Conservation (phyloP, 2,888 invertebrate species). For the Metalampra italica region DNA sequence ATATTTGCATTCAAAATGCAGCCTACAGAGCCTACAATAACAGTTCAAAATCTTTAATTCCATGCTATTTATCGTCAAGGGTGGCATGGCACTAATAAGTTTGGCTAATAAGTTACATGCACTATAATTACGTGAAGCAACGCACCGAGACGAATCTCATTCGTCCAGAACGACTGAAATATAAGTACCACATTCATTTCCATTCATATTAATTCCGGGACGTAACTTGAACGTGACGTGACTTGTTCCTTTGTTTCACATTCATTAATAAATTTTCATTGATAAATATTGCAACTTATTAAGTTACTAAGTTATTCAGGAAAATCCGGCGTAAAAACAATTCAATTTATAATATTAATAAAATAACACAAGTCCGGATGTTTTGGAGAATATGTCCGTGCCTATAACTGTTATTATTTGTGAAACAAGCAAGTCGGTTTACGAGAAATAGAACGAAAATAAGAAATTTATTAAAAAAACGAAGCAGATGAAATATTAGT, state of each 20-base stretch:
- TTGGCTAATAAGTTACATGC: conserved; percentile 15
- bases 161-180: conserved; percentile 28
- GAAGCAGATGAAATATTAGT: too few relatives aligned
- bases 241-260: too few relatives aligned
- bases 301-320: conserved; percentile 6
- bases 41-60: too few relatives aligned
- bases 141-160: conserved; percentile 28
- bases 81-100: conserved; percentile 10
- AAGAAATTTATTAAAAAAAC: too few relatives aligned
- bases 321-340: conserved; percentile 6
- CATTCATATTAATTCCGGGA: not conserved
- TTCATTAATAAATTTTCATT: not conserved
- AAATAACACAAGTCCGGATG: not conserved
- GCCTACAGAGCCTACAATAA: too few relatives aligned
- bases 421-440: too few relatives aligned
- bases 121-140: conserved; percentile 33
- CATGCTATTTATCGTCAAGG: not conserved
- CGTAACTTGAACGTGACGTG: too few relatives aligned
- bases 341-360: too few relatives aligned
- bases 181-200: conserved; percentile 7
- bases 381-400: too few relatives aligned
- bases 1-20: too few relatives aligned
- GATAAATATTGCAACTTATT: conserved; percentile 4
- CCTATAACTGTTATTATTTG: too few relatives aligned
- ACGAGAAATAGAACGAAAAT: too few relatives aligned